Percentiles rank a stretch among this genome's conserved stretches.
Evolutionary conservation across 2,888 invertebrate species (phyloP).

Genomic region (Morpho deidamia): DNA sequence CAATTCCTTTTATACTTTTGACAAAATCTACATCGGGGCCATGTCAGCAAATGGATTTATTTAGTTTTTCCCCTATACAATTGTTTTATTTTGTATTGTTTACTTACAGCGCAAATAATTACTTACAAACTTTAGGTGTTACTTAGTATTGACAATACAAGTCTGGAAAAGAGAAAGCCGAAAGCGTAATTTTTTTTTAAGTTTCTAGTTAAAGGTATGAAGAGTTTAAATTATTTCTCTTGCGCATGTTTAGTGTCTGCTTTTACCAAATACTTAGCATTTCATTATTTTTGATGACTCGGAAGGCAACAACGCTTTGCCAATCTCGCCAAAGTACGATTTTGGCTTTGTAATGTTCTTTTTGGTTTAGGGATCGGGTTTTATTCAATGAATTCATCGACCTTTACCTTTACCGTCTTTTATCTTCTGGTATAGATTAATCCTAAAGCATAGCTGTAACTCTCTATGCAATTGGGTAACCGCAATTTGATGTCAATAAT

Average conservation of each 20-base stretch:
- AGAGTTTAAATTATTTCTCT: conserved; percentile 30
- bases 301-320: conserved; percentile 30
- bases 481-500: too few relatives aligned
- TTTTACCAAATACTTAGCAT: conserved; percentile 50
- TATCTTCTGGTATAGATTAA: too few relatives aligned
- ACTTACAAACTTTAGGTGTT: background rate
- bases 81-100: background rate
- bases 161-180: background rate
- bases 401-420: too few relatives aligned
- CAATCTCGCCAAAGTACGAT: conserved; percentile 42
- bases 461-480: too few relatives aligned
- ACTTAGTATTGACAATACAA: background rate
- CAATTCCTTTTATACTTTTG: conserved; percentile 16
- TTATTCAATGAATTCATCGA: too few relatives aligned
- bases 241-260: conserved; percentile 33
- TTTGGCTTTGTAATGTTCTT: conserved; percentile 55
- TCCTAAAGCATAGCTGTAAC: too few relatives aligned
- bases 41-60: conserved; percentile 5
- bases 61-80: background rate
- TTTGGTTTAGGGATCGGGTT: conserved; percentile 30
- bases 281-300: conserved; percentile 29
- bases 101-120: conserved; percentile 1
- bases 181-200: conserved; percentile 5
- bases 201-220: conserved; percentile 5
- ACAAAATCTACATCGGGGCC: conserved; percentile 5